Evolutionary conservation across 2,888 invertebrate genomes (phyloP), one percentile per base, ranked within the genome.

Genomic region (Ectropis crepuscularia): DNA sequence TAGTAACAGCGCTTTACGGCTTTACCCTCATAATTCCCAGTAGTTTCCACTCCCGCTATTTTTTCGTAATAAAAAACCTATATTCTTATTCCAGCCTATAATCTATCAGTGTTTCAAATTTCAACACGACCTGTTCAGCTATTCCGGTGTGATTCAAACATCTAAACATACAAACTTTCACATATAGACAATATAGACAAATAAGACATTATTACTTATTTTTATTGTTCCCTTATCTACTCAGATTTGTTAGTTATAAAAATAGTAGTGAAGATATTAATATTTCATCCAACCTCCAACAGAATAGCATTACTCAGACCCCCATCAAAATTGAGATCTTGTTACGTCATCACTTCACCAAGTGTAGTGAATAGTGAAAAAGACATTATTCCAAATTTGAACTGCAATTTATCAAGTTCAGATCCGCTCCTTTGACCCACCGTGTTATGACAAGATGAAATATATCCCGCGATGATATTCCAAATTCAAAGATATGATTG

Each of bases 391-490:
- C 88, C 85, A 85, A 88, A 89, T 92, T 90, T 85, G 83, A 90
- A 90, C 82, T 87, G 88, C 90, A 90, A 92, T 92, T 90, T 90
- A 92, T 92, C 92, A 91, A 87, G 76, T 80, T 78, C 78, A 80
- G 87, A 88, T 87, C 89, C 88, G 75, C 78, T 82, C 83, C 87
- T 90, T 89, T 90, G 90, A 90, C 89, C 89, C 88, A 85, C 86
- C 80, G 81, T 92, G 90, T 92, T 92, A 91, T 92, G 92, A 92
- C 92, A 92, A 86, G 88, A 91, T 92, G 90, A 92, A 87, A 85
- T 91, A 92, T 91, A 87, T 89, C 83, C 81, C 77, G 79, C 81
- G 86, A 92, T 92, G 92, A 92, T 89, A 87, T 89, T 91, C 82
- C 87, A 87, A 88, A 90, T 83, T 82, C n/a, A 80, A 68, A 78